These are phyloP conservation scores for Sapajus apella DNA, from an alignment of 2,113 vertebrate species.

Conservation along the genomic window DNA sequence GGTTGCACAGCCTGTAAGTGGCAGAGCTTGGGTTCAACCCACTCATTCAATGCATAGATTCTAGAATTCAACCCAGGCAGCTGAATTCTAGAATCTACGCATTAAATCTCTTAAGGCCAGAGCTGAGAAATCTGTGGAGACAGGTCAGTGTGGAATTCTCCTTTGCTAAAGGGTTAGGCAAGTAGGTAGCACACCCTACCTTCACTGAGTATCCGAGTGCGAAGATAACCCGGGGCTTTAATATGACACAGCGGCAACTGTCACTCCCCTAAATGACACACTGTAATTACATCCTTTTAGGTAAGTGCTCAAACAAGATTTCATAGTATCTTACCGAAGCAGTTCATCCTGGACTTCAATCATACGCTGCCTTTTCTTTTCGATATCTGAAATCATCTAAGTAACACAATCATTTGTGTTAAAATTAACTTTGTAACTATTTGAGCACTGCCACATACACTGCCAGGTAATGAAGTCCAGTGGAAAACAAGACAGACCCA, in stretches of 20 bases:
- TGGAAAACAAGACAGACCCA: background rate
- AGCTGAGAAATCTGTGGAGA: background rate
- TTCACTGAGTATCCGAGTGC: background rate
- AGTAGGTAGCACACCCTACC: background rate
- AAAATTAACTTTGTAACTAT: background rate
- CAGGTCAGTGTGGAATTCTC: fast-evolving
- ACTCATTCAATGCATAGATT: background rate
- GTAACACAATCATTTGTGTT: slow-evolving; percentile 7
- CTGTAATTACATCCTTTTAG: fast-evolving
- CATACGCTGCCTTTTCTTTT: slow-evolving; percentile 85
- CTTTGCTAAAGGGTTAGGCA: background rate
- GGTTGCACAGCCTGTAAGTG: background rate
- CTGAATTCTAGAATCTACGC: fast-evolving
- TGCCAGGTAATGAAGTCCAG: background rate
- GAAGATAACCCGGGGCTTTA: background rate
- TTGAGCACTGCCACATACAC: background rate
- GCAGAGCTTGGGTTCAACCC: background rate
- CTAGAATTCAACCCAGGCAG: background rate
- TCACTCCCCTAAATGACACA: background rate
- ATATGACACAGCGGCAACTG: background rate
- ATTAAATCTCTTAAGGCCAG: too few species aligned
- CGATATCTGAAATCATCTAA: slow-evolving; percentile 85
- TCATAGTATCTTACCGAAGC: slow-evolving; percentile 84
- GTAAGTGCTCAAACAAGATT: background rate
- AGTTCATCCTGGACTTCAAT: slow-evolving; percentile 88